Conservation (phyloP, 2,797 vertebrate species). For the Phoxinus dragarum region DNA sequence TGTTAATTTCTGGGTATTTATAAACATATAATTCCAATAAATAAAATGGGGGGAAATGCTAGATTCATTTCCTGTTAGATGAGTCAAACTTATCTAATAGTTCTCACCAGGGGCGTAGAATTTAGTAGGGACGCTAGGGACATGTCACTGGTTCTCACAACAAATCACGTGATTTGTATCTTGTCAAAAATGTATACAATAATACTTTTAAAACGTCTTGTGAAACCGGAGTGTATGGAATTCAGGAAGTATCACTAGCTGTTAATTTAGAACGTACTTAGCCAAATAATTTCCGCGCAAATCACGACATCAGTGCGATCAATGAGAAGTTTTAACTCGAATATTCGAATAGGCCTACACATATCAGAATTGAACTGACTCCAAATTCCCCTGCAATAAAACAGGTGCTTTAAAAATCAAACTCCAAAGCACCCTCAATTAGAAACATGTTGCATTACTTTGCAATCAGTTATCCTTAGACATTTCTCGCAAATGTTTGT, state of each 20-base stretch:
- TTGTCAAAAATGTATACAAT: background rate
- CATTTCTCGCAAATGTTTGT: background rate
- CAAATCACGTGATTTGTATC: background rate
- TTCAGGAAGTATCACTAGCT: background rate
- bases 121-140: no score
- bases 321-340: background rate
- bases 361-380: background rate
- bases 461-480: background rate
- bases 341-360: background rate
- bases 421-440: no score
- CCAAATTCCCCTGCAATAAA: background rate
- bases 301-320: background rate
- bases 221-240: background rate
- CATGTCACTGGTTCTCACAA: background rate
- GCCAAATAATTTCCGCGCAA: background rate
- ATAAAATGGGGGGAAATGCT: no score
- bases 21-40: no score
- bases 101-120: no score
- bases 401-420: background rate
- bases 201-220: background rate
- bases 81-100: no score
- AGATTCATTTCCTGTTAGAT: no score
- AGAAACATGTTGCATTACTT: background rate
- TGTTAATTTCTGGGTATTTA: no score
- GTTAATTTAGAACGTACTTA: background rate